These are phyloP conservation scores for Chrosomus eos DNA, from an alignment of 2,797 vertebrate species.

Conservation along the genomic window DNA sequence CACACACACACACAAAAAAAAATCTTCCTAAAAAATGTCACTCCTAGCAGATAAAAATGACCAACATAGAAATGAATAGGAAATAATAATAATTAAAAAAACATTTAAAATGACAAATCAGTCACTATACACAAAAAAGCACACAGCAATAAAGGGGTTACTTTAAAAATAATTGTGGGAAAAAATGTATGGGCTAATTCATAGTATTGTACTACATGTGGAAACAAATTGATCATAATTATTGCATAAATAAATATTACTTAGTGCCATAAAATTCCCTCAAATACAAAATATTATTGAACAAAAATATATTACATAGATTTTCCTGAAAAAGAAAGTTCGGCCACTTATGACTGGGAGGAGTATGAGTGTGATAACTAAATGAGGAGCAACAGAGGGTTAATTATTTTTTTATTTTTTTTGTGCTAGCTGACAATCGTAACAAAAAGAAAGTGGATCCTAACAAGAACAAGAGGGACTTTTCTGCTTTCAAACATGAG, in stretches of 20 bases:
- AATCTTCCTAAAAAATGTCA: background rate
- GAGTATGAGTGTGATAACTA: background rate
- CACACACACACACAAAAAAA: too few relatives aligned
- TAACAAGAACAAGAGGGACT: conserved; percentile 87
- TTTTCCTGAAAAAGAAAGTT: background rate
- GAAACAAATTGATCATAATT: background rate
- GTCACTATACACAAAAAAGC: background rate
- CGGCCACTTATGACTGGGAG: background rate
- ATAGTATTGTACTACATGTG: background rate
- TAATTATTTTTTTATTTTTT: background rate
- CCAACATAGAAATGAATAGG: background rate
- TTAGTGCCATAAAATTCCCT: background rate
- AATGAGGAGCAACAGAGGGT: background rate
- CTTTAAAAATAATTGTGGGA: background rate
- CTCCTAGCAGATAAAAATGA: background rate
- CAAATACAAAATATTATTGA: background rate
- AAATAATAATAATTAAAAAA: too few relatives aligned
- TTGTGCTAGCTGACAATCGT: conserved; percentile 87
- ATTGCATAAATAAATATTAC: background rate
- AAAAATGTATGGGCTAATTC: background rate
- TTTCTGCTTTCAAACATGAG: conserved; percentile 93
- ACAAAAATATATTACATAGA: background rate
- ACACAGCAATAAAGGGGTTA: background rate
- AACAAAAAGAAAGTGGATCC: conserved; percentile 86
- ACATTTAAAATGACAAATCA: background rate